Conservation (phyloP, 2,113 vertebrate genomes). For the Zosterops pallidus region DNA sequence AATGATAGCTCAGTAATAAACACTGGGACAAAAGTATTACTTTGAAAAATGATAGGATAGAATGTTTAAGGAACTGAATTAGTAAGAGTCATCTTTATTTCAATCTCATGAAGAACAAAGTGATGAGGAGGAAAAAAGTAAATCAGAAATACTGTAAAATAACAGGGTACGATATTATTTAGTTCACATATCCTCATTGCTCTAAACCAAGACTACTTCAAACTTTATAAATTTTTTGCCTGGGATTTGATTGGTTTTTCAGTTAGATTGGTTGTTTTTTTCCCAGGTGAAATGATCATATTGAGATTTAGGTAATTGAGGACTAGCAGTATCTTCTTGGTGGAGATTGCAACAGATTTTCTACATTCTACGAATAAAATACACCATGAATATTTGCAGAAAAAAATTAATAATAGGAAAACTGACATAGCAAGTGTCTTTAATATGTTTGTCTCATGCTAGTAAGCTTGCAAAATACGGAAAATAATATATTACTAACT, state of each 20-base stretch:
- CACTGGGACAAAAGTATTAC: background rate
- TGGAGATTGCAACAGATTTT: background rate
- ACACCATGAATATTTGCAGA: background rate
- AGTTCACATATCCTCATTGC: background rate
- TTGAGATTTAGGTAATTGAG: background rate
- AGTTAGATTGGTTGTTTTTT: background rate
- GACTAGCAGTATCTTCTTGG: background rate
- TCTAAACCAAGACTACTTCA: background rate
- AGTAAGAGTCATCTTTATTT: conserved; percentile 46
- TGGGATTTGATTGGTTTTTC: background rate
- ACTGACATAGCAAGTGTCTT: background rate
- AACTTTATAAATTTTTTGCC: background rate
- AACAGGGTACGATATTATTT: background rate
- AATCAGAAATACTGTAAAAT: background rate
- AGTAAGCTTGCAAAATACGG: background rate
- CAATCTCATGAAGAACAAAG: background rate
- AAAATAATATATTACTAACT: background rate
- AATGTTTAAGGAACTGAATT: conserved; percentile 13
- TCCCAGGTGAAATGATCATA: background rate
- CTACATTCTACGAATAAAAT: background rate
- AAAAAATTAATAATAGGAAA: background rate
- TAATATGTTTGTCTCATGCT: background rate
- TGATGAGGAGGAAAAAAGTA: background rate
- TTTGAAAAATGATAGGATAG: conserved; percentile 18
- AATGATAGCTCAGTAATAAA: conserved; percentile 34